Base-by-base conservation (phyloP, 2,113 vertebrate species). In the Cairina moschata region DNA sequence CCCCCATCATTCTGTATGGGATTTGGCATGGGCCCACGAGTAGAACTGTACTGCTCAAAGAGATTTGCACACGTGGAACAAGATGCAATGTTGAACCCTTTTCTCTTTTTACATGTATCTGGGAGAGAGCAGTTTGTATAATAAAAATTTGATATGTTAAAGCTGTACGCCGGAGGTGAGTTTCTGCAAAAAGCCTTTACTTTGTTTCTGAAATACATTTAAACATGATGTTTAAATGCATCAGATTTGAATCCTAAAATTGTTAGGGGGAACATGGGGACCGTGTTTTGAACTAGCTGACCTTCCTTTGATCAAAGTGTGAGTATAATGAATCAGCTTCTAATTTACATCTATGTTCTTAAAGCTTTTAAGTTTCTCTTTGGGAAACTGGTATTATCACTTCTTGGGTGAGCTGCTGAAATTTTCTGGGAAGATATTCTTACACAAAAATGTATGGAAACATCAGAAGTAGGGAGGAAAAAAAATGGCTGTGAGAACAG, bases 141-240 rank as follows among this genome's bases (percentile, higher is more conserved):
- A 8, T 36, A 42, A 8, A 8, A 62, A 42, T 2, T 69, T 60
- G 8, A 42, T 86, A 81, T 48, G 29, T 38, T 91, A 36, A 87
- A 82, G 13, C 7, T 69, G 0, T 62, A 76, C 0, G 23, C 79
- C 13, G 25, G 40, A 48, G 31, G 42, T 0, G 0, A 8, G 32
- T 90, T 85, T 91, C 48, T 85, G 0, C 50, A 63, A 71, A 32
- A 63, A 72, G 9, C 17, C 0, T 59, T 71, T 62, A 59, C 28
- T 46, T 79, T 36, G 3, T 26, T 82, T 86, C 55, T 75, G 14
- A 77, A 62, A 22, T 55, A 15, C 16, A 16, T 59, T 80, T 69
- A 16, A 69, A 62, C 73, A 9, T 7, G 0, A 4, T 38, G 7
- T 8, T 74, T 88, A 29, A 44, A 71, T 74, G 23, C 8, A 44